phyloP scores from a whole-genome alignment of 2,888 invertebrate species.

The Idaea aversata region DNA sequence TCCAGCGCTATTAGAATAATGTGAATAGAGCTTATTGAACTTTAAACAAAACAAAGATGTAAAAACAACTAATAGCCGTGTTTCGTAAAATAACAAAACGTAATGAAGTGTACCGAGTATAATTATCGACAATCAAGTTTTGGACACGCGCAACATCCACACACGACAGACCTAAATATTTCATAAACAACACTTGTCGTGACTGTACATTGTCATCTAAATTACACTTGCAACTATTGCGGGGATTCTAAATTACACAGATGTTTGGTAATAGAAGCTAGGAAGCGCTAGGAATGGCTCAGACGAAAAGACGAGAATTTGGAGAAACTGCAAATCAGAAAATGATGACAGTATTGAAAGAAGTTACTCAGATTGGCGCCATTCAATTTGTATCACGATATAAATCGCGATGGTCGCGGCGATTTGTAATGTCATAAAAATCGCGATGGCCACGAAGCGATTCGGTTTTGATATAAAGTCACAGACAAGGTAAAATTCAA shows the following conservation, averaged over 20 bases:
- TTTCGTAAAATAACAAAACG: slow-evolving; percentile 1
- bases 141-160: slow-evolving; percentile 40
- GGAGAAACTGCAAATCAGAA: no score
- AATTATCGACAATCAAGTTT: slow-evolving; percentile 46
- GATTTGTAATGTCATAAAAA: no score
- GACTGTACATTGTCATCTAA: slow-evolving; percentile 30
- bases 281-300: background rate
- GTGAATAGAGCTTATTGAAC: no score
- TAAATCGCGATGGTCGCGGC: no score
- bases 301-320: no score
- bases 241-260: slow-evolving; percentile 21
- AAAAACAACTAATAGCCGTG: background rate
- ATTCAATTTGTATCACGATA: no score
- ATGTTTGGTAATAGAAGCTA: background rate
- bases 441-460: no score
- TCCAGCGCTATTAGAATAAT: no score
- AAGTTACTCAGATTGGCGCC: no score
- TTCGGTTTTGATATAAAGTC: no score
- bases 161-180: slow-evolving; percentile 35
- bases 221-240: slow-evolving; percentile 15
- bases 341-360: no score
- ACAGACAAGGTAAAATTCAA: no score
- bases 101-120: slow-evolving; percentile 34
- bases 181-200: slow-evolving; percentile 32
- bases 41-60: background rate